Evolutionary conservation across 2,797 vertebrate species (phyloP).

Genomic region (Anas flavirostris): DNA sequence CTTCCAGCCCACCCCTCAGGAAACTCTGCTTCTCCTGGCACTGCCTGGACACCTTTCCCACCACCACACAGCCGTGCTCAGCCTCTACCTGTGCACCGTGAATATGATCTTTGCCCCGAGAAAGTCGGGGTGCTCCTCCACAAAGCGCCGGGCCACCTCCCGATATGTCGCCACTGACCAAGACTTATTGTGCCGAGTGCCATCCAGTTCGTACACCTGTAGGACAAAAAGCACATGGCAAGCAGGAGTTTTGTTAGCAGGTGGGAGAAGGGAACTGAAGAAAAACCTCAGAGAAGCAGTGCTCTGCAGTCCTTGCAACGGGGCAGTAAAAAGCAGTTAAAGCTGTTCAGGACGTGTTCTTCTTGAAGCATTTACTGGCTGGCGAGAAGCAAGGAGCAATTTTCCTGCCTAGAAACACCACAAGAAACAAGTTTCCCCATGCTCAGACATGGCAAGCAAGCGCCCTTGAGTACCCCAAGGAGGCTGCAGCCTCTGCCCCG

Average conservation of each 20-base stretch:
- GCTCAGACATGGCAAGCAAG: neutral
- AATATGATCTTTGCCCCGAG: constrained; percentile 86
- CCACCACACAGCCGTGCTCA: rapidly evolving
- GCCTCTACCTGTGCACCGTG: constrained; percentile 81
- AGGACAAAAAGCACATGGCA: neutral
- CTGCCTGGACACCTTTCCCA: neutral
- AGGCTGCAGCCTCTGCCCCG: neutral
- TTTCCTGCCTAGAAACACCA: neutral
- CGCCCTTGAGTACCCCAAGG: neutral
- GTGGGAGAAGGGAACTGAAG: neutral
- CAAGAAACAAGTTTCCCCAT: neutral
- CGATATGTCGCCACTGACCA: constrained; percentile 84
- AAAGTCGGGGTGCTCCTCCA: constrained; percentile 84
- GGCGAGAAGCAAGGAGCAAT: neutral
- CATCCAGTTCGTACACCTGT: constrained; percentile 91
- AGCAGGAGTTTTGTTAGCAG: neutral
- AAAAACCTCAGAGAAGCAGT: neutral
- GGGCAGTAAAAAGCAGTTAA: neutral
- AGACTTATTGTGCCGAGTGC: constrained; percentile 74
- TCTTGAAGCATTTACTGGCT: neutral
- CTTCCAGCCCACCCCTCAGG: neutral
- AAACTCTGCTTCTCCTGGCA: neutral
- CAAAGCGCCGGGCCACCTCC: constrained; percentile 81
- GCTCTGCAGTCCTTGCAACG: neutral
- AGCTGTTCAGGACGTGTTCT: neutral